Conservation (phyloP, 2,797 vertebrate species). For the Sebastes hubbsi region DNA sequence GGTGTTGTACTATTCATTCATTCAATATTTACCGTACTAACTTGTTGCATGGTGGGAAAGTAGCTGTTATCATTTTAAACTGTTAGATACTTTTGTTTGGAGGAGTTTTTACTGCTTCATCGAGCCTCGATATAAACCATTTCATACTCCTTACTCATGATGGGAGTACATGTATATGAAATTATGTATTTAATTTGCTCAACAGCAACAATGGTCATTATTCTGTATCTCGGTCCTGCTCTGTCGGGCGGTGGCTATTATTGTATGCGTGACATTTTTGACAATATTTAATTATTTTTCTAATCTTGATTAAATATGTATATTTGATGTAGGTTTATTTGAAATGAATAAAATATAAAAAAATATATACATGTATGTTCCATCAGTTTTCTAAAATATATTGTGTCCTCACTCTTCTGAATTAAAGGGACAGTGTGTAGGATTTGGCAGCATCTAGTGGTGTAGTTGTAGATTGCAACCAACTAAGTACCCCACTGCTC, state of each 20-base stretch:
- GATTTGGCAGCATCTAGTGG: too few relatives aligned
- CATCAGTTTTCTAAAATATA: neutral
- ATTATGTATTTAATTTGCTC: conserved; percentile 75
- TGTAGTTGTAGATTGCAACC: too few relatives aligned
- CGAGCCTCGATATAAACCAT: conserved; percentile 29
- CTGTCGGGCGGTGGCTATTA: conserved; percentile 48
- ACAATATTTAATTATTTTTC: conserved; percentile 78
- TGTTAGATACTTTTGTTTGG: conserved; percentile 33
- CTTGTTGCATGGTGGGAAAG: conserved; percentile 64
- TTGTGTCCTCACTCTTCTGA: neutral
- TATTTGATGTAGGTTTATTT: conserved; percentile 78
- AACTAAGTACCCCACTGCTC: too few relatives aligned
- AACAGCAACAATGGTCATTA: conserved; percentile 49
- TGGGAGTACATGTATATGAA: conserved; percentile 56
- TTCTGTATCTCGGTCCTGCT: conserved; percentile 43
- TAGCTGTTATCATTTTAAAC: conserved; percentile 22
- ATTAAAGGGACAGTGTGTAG: neutral
- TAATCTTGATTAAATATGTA: conserved; percentile 74
- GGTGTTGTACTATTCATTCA: conserved; percentile 37
- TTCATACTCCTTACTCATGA: conserved; percentile 29
- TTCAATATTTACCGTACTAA: conserved; percentile 51
- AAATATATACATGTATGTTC: neutral
- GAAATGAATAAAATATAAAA: conserved; percentile 67
- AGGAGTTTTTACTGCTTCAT: conserved; percentile 41
- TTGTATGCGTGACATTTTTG: conserved; percentile 57